A percentile compares a stretch with the other conserved stretches of the same genome.
Conservation (phyloP, 1,140 invertebrate species). For the Steinernema feltiae region DNA sequence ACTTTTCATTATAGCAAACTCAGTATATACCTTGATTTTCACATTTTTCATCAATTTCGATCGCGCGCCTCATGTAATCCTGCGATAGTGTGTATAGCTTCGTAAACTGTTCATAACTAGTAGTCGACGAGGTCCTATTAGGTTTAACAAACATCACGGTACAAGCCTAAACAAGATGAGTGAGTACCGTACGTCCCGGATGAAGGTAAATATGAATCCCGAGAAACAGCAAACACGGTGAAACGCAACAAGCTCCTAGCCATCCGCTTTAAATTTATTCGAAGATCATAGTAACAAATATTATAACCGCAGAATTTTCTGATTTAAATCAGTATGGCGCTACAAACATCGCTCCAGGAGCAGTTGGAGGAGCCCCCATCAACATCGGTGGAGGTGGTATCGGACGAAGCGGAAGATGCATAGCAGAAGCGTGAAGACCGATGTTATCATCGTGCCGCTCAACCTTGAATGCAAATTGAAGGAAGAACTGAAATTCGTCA, state of each 20-base stretch:
- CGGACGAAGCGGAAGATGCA: background rate
- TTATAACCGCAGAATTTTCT: background rate
- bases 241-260: background rate
- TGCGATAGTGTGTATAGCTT: background rate
- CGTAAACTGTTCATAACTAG: background rate
- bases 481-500: conserved; percentile 43
- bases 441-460: background rate
- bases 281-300: background rate
- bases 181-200: too few species aligned
- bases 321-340: background rate
- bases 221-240: background rate
- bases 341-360: background rate
- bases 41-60: background rate
- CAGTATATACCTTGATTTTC: background rate
- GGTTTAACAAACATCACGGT: background rate
- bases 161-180: too few species aligned
- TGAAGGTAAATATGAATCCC: too few species aligned
- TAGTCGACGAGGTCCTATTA: background rate
- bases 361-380: background rate
- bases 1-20: background rate
- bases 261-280: background rate
- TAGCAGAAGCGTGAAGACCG: background rate
- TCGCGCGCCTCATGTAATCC: background rate
- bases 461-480: conserved; percentile 47
- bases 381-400: background rate